phyloP scores from a whole-genome alignment of 37 sponge, comb jelly and placozoan species.

The Spongilla lacustris region DNA sequence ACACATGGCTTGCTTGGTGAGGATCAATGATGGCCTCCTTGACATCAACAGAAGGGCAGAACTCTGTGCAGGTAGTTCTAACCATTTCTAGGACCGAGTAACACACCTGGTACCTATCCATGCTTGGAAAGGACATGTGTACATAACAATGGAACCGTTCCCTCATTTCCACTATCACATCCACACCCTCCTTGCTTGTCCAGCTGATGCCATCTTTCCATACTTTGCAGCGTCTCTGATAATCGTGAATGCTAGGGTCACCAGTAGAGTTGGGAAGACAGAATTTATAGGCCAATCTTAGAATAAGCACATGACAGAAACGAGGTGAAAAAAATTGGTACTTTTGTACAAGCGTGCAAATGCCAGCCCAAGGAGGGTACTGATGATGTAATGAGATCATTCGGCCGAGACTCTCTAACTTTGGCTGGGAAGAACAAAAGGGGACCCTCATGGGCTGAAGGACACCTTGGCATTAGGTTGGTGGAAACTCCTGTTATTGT shows the following conservation, averaged over 20 bases:
- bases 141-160: not conserved
- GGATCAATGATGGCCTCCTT: too few relatives aligned
- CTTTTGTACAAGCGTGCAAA: too few relatives aligned
- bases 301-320: slow-evolving; percentile 34
- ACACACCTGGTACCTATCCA: too few relatives aligned
- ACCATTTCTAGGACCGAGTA: too few relatives aligned
- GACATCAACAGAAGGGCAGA: too few relatives aligned
- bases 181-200: slow-evolving; percentile 7
- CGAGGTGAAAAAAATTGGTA: slow-evolving; percentile 9
- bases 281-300: slow-evolving; percentile 31
- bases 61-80: too few relatives aligned
- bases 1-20: too few relatives aligned
- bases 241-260: not conserved
- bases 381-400: too few relatives aligned
- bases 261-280: not conserved
- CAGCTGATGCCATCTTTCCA: slow-evolving; percentile 41
- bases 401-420: not conserved
- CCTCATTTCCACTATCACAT: slow-evolving; percentile 20
- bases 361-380: too few relatives aligned
- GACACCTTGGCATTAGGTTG: not conserved
- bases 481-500: not conserved
- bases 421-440: slow-evolving; percentile 35
- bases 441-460: not conserved
- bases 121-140: slow-evolving; percentile 9
- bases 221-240: slow-evolving; percentile 9